Percentiles rank a stretch among this genome's conserved stretches.
These are phyloP conservation scores for Phrynocephalus versicolor DNA, from an alignment of 2,113 vertebrate genomes.

Conservation along the genomic window DNA sequence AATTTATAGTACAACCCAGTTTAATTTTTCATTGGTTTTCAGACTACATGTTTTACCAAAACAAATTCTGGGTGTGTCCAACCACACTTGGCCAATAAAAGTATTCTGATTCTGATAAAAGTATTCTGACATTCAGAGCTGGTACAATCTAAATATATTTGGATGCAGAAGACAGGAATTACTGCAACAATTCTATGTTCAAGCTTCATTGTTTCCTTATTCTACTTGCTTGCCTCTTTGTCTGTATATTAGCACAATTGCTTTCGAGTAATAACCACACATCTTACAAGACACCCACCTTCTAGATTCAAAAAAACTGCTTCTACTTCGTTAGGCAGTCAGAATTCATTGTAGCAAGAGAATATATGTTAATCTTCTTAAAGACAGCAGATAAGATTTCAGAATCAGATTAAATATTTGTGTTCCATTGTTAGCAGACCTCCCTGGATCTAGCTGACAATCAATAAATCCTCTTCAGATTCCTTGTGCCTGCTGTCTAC, in stretches of 20 bases:
- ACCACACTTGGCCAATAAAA: too few relatives aligned
- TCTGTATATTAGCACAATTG: conserved; percentile 7
- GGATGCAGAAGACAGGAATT: neutral
- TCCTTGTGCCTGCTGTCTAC: accelerated
- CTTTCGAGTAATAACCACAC: conserved; percentile 44
- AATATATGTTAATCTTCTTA: conserved; percentile 60
- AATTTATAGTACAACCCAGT: neutral
- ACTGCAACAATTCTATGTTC: neutral
- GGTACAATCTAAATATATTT: neutral
- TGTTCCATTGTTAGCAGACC: conserved; percentile 45
- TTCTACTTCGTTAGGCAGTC: conserved; percentile 37
- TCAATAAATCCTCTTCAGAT: conserved; percentile 49
- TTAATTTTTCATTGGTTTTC: neutral
- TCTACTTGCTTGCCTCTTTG: conserved; percentile 21
- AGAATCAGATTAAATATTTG: conserved; percentile 64
- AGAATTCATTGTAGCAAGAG: conserved; percentile 48
- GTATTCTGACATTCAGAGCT: neutral
- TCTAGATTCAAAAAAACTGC: conserved; percentile 42
- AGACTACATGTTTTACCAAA: too few relatives aligned
- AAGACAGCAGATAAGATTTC: conserved; percentile 59
- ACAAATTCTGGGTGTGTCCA: neutral
- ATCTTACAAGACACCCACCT: conserved; percentile 39
- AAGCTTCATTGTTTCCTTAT: conserved; percentile 19
- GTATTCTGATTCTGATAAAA: neutral
- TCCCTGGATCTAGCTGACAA: conserved; percentile 31